phyloP scores from a whole-genome alignment of 2,888 invertebrate genomes.

The Euphydryas editha region DNA sequence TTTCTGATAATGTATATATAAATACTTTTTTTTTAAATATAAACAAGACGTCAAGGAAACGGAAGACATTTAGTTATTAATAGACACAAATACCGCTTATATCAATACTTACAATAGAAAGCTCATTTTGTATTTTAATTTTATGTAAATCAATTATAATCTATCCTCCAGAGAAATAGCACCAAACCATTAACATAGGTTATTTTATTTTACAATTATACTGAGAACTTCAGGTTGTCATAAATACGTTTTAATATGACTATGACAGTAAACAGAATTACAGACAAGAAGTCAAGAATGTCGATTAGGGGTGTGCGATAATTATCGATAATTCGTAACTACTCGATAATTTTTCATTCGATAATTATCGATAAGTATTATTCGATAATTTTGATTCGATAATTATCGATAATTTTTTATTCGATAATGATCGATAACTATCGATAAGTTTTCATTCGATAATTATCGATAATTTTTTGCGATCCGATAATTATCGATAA shows the following conservation, averaged over 20 bases:
- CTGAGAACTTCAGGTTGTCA: slow-evolving; percentile 48
- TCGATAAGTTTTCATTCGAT: too few relatives aligned
- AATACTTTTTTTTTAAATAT: slow-evolving; percentile 46
- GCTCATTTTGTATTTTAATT: slow-evolving; percentile 77
- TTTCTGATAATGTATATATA: neutral
- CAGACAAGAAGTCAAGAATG: too few relatives aligned
- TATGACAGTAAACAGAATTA: slow-evolving; percentile 22
- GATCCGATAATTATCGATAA: too few relatives aligned
- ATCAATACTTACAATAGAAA: slow-evolving; percentile 85
- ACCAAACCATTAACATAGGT: slow-evolving; percentile 67
- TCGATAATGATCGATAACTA: too few relatives aligned
- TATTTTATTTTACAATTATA: slow-evolving; percentile 47
- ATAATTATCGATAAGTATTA: too few relatives aligned
- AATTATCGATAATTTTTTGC: too few relatives aligned
- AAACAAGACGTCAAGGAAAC: slow-evolving; percentile 67
- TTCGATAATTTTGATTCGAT: too few relatives aligned
- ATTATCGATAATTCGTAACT: too few relatives aligned
- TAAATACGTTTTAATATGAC: slow-evolving; percentile 21
- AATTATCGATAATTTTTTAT: too few relatives aligned
- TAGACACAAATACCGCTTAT: slow-evolving; percentile 52
- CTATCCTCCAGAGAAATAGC: slow-evolving; percentile 54
- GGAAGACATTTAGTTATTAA: slow-evolving; percentile 65
- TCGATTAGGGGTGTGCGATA: too few relatives aligned
- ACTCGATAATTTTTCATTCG: too few relatives aligned
- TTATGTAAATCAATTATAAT: slow-evolving; percentile 48